Base-by-base conservation (phyloP, 2,113 vertebrate species). In the Sisor rabdophorus region DNA sequence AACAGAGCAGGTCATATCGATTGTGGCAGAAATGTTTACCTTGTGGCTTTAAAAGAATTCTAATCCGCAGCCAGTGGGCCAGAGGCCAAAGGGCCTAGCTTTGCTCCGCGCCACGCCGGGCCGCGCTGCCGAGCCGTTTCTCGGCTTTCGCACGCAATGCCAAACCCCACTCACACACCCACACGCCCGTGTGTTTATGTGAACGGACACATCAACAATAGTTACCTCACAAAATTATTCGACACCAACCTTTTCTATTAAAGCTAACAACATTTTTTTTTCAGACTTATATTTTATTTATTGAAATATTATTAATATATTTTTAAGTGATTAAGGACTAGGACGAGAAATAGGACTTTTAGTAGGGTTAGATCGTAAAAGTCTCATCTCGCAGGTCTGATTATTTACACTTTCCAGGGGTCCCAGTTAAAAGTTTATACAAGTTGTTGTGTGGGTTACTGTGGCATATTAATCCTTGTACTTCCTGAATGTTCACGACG, bases 21-120 rank as follows among this genome's bases (percentile, higher is more conserved):
- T 88, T 88, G 80, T 79, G 87, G 88, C 90, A 89, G 81, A 82
- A 72, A 58, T 93, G 89, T 94, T 95, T 92, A 88, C 89, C 85
- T 91, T 92, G 76, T 77, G 71, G 77, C 30, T 80, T 84, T 15
- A 47, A n/a, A 13, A 16, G 78, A 87, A 88, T 89, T 82, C 61
- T 90, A 84, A 90, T 91, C 88, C 89, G 67, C 8, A 52, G 82
- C 6, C 82, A 74, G 64, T 53, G 85, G 82, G 86, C 80, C 48
- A 83, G 82, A 83, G 86, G 89, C 88, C 90, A 85, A 80, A 83
- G 82, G 87, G 81, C 84, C 72, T 61, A 84, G 84, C 87, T 85
- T 84, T 79, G 87, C 85, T 83, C 81, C 79, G 72, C 84, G 82
- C 78, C 76, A 81, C 84, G 83, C 78, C 76, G 81, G 87, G 78